Conservation (phyloP, 1,140 invertebrate species). For the Drosophila nebulosa region DNA sequence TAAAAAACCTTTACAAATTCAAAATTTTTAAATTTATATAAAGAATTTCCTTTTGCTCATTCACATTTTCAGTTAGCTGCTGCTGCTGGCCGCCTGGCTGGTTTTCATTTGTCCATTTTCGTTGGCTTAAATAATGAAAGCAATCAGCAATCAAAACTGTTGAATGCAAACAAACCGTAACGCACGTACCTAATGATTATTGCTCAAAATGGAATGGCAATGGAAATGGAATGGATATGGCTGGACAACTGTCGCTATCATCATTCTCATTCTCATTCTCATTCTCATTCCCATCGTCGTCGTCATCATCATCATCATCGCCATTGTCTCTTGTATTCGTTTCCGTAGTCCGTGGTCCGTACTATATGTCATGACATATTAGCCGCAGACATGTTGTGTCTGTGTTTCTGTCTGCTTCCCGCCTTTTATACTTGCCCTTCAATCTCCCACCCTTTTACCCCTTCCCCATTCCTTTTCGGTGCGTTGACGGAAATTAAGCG, state of each 20-base stretch:
- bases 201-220: conserved; percentile 34
- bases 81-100: not conserved
- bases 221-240: conserved; percentile 35
- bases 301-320: conserved; percentile 22
- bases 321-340: conserved; percentile 12
- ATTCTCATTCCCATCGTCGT: conserved; percentile 6
- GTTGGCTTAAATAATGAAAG: conserved; percentile 19
- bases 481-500: conserved; percentile 72
- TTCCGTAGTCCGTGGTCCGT: conserved; percentile 18
- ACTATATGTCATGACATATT: conserved; percentile 67
- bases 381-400: conserved; percentile 71
- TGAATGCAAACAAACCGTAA: conserved; percentile 67
- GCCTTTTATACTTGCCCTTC: not conserved
- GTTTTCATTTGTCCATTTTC: not conserved
- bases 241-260: conserved; percentile 41
- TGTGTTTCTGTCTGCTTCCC: conserved; percentile 17
- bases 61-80: not conserved
- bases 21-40: too few relatives aligned
- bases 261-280: conserved; percentile 8
- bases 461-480: not conserved
- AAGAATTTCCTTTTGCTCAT: not conserved
- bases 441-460: not conserved
- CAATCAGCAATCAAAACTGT: conserved; percentile 61
- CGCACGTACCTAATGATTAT: conserved; percentile 69
- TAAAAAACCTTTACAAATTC: too few relatives aligned